Base-by-base conservation (phyloP, 2,113 vertebrate species). In the Daphoenositta chrysoptera region DNA sequence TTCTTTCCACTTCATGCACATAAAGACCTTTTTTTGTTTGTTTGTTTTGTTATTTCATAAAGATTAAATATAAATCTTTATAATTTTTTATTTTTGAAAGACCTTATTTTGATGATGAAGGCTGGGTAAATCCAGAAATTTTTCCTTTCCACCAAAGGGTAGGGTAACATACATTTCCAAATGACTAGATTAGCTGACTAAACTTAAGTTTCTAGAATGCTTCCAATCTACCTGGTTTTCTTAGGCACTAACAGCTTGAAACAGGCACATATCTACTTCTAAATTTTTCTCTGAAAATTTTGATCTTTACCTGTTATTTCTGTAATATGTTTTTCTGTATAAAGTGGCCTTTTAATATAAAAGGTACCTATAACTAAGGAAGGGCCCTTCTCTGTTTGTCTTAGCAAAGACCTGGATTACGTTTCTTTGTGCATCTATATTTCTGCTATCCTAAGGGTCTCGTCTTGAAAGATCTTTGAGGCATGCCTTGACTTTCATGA, bases 1-100 rank as follows among this genome's bases (percentile, higher is more conserved):
- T 35, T 51, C 4, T n/a, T 84, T 90, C 7, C 19, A 51, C 7
- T 60, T 44, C 0, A 0, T 30, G 27, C 5, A 65, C 8, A 45
- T 53, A 31, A 79, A 58, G 8, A 31, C 4, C 5, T 15, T 45
- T 48, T 19, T 14, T 24, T 22, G 20, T 7, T 13, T 13, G 4
- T 13, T 5, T 44, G 51, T 48, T 48, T 21, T 83, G 3, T 7
- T 37, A 7, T 80, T 72, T 83, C 13, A 33, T 54, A 26, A 78
- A 60, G 8, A n/a, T 64, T 75, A 86, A 89, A 57, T 71, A 40
- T 24, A 39, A 83, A 40, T 2, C 2, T 63, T 76, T 37, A 5
- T 24, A 83, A 22, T 3, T 58, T 72, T 42, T 77, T 64, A 40
- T 42, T 75, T 86, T 40, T 44, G 35, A 57, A 70, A 35, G 3